phyloP scores from a whole-genome alignment of 2,797 vertebrate species.

The Carapus acus region DNA sequence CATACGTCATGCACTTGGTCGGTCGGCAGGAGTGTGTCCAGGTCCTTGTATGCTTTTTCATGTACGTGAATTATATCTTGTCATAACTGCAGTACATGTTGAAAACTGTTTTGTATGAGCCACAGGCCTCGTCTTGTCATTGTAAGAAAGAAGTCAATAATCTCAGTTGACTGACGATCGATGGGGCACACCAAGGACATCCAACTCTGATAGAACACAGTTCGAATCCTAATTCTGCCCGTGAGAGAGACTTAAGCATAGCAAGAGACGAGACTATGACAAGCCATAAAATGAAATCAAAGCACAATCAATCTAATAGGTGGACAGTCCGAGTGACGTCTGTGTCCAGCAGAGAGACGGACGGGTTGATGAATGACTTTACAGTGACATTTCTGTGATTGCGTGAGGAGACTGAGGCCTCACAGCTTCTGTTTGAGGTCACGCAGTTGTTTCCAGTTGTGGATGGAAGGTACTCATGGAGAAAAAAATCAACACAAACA shows the following conservation, averaged over 20 bases:
- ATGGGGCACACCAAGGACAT: slow-evolving; percentile 51
- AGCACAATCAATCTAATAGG: slow-evolving; percentile 24
- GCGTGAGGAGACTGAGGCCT: slow-evolving; percentile 4
- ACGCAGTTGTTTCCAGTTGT: background rate
- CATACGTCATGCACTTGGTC: too few species aligned
- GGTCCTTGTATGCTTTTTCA: background rate
- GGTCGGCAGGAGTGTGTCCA: too few species aligned
- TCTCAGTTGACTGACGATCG: slow-evolving; percentile 53
- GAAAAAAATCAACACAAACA: too few species aligned
- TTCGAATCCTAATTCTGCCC: slow-evolving; percentile 44
- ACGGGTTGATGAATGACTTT: slow-evolving; percentile 6
- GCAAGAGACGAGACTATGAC: slow-evolving; percentile 15
- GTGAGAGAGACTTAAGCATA: slow-evolving; percentile 5
- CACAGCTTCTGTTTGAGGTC: too few species aligned
- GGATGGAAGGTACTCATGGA: too few species aligned
- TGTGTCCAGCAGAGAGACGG: background rate
- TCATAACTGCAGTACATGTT: slow-evolving; percentile 3
- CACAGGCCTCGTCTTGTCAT: slow-evolving; percentile 37
- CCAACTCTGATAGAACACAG: slow-evolving; percentile 38
- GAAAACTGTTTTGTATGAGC: slow-evolving; percentile 26
- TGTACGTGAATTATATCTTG: slow-evolving; percentile 4
- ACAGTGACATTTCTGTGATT: slow-evolving; percentile 21
- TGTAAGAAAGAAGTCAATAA: slow-evolving; percentile 43
- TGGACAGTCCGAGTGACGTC: slow-evolving; percentile 4
- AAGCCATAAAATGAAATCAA: slow-evolving; percentile 21